These are phyloP conservation scores for Lithophane semibrunnea DNA, from an alignment of 2,888 invertebrate genomes.

Conservation along the genomic window DNA sequence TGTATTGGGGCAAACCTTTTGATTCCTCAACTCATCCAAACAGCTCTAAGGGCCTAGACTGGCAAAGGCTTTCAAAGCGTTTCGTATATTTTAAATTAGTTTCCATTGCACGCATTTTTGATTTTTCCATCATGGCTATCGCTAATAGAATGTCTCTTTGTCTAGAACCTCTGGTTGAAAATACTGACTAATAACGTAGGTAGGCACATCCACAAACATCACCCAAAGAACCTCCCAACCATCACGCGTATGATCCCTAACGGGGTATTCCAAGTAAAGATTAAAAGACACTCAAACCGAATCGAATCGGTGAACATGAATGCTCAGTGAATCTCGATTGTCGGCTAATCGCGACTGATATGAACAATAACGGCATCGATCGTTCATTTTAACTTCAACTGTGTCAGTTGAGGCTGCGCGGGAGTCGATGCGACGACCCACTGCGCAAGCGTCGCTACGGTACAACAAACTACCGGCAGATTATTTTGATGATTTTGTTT, in stretches of 20 bases:
- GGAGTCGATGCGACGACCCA: constrained; percentile 40
- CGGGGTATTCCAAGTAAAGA: constrained; percentile 43
- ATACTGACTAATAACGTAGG: background rate
- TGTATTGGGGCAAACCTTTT: no score
- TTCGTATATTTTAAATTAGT: background rate
- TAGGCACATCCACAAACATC: no score
- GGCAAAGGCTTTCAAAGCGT: background rate
- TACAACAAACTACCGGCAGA: constrained; percentile 5
- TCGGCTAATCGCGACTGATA: constrained; percentile 73
- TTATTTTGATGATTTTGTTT: constrained; percentile 26
- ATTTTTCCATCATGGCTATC: background rate
- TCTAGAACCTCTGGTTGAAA: background rate
- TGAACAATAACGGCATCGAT: constrained; percentile 84
- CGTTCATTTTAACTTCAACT: constrained; percentile 77
- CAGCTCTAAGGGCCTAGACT: background rate
- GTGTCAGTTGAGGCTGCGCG: constrained; percentile 69
- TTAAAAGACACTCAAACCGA: constrained; percentile 34
- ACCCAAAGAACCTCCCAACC: background rate
- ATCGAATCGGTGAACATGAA: constrained; percentile 47
- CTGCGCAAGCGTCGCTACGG: constrained; percentile 50
- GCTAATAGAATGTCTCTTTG: background rate
- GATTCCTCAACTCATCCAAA: background rate
- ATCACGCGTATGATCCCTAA: constrained; percentile 27
- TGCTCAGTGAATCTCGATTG: constrained; percentile 53
- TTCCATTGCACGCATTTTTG: background rate